Percentiles rank a stretch among this genome's conserved stretches.
These are phyloP conservation scores for Eupleurogrammus muticus DNA, from an alignment of 2,797 vertebrate genomes.

Conservation along the genomic window DNA sequence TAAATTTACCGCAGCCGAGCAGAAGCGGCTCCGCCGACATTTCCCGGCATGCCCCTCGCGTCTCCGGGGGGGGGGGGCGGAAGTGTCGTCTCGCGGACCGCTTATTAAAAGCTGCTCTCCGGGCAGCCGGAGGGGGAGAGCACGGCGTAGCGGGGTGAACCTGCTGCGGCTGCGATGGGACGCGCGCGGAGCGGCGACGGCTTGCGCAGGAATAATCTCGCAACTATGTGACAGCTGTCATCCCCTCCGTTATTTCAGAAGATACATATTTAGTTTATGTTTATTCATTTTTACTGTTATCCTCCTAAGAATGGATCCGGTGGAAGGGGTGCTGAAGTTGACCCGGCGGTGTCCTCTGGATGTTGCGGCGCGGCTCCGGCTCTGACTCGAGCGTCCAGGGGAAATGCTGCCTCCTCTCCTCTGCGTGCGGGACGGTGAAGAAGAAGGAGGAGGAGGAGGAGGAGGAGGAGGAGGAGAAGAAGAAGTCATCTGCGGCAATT, in stretches of 20 bases:
- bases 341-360: conserved; percentile 83
- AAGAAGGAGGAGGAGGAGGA: conserved; percentile 38
- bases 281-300: conserved; percentile 13
- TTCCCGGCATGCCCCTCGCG: conserved; percentile 73
- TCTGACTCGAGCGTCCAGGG: conserved; percentile 39
- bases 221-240: conserved; percentile 61
- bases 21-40: conserved; percentile 60
- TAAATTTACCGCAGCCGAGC: neutral
- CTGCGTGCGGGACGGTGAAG: conserved; percentile 17
- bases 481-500: conserved; percentile 30
- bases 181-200: conserved; percentile 66
- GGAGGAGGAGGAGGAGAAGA: conserved; percentile 32
- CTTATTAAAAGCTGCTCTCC: conserved; percentile 79
- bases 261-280: neutral
- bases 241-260: conserved; percentile 4
- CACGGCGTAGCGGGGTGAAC: conserved; percentile 75
- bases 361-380: conserved; percentile 60
- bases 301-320: conserved; percentile 49
- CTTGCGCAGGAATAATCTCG: conserved; percentile 62
- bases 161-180: conserved; percentile 75
- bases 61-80: conserved; percentile 57
- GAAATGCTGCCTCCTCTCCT: conserved; percentile 53
- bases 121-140: conserved; percentile 57
- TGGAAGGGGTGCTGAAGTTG: conserved; percentile 82
- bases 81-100: conserved; percentile 75